phyloP scores from a whole-genome alignment of 1,140 invertebrate genomes.

The Thereuonema tuberculata region DNA sequence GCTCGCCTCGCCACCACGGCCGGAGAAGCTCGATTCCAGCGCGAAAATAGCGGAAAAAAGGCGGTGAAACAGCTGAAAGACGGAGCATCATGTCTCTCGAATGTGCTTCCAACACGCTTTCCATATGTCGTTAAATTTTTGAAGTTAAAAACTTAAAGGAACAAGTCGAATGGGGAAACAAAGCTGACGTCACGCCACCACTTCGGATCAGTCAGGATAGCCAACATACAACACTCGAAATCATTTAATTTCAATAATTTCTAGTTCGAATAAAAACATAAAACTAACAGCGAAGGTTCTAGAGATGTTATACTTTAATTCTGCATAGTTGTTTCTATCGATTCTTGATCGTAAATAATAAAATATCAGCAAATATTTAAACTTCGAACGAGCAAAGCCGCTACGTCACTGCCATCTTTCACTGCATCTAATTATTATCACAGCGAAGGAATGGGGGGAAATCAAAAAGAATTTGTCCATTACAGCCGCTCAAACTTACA shows the following conservation, averaged over 20 bases:
- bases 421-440: not conserved
- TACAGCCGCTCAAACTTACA: not conserved
- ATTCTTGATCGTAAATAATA: not conserved
- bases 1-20: too few species aligned
- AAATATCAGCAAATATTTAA: not conserved
- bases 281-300: not conserved
- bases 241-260: not conserved
- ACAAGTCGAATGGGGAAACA: too few species aligned
- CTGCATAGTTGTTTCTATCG: not conserved
- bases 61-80: too few species aligned
- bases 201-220: not conserved
- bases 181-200: not conserved
- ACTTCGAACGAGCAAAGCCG: not conserved
- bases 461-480: not conserved
- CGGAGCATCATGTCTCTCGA: too few species aligned
- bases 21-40: too few species aligned
- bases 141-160: too few species aligned
- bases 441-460: not conserved
- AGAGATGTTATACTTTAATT: not conserved
- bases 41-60: too few species aligned
- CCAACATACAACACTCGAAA: not conserved
- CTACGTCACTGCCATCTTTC: not conserved
- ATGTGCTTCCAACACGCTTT: too few species aligned
- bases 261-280: not conserved
- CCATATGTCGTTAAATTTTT: too few species aligned